Percentiles rank a stretch among this genome's conserved stretches.
Conservation (phyloP, 2,888 invertebrate genomes). For the Cephus pulcher region DNA sequence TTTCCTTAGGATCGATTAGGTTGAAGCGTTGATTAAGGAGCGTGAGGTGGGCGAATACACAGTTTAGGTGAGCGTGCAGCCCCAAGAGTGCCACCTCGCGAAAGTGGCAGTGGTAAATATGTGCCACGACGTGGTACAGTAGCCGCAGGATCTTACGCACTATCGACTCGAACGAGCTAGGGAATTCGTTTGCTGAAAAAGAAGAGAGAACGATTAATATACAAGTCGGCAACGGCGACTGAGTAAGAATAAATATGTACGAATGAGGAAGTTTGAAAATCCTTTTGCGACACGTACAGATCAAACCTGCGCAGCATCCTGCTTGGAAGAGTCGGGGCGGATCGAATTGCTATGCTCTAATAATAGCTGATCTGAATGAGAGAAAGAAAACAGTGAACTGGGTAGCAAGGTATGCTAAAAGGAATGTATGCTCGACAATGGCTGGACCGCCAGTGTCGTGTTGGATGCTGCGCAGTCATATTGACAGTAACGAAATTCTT, state of each 20-base stretch:
- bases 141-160: slow-evolving; percentile 96
- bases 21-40: slow-evolving; percentile 86
- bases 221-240: not conserved
- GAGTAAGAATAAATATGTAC: not conserved
- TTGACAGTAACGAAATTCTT: not conserved
- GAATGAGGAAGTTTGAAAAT: not conserved
- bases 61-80: slow-evolving; percentile 96
- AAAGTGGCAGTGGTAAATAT: slow-evolving; percentile 98
- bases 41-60: slow-evolving; percentile 96
- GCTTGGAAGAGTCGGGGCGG: not conserved
- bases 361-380: not conserved
- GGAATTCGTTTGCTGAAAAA: slow-evolving; percentile 89
- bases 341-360: not conserved
- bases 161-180: slow-evolving; percentile 91
- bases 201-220: slow-evolving; percentile 18
- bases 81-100: slow-evolving; percentile 93
- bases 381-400: not conserved
- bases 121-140: slow-evolving; percentile 97
- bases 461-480: not conserved
- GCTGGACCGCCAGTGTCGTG: not conserved
- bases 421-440: not conserved
- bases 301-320: not conserved
- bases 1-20: slow-evolving; percentile 95
- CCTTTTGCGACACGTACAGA: not conserved
- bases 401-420: not conserved